phyloP scores from a whole-genome alignment of 2,888 invertebrate species.

The Odontomyia ornata region DNA sequence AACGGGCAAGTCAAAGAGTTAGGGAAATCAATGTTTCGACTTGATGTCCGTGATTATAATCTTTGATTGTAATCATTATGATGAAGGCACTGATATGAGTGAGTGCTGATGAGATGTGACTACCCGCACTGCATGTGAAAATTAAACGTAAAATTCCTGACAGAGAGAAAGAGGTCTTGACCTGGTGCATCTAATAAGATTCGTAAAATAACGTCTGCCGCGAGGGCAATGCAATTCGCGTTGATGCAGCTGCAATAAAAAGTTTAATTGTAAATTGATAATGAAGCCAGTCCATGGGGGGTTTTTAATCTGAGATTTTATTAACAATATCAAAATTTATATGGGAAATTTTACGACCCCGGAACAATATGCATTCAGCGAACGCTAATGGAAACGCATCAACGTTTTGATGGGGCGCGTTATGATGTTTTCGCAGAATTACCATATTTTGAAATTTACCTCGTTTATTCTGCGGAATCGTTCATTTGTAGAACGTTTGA shows the following conservation, averaged over 20 bases:
- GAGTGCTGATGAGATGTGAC: not conserved
- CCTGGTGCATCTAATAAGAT: not conserved
- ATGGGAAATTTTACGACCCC: not conserved
- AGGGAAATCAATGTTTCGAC: constrained; percentile 15
- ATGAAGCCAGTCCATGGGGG: not conserved
- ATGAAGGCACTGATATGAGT: not conserved
- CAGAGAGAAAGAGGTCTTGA: not conserved
- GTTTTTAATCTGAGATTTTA: not conserved
- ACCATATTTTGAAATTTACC: too few species aligned
- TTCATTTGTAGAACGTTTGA: too few species aligned
- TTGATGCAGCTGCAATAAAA: constrained; percentile 2
- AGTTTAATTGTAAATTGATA: not conserved
- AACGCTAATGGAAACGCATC: too few species aligned
- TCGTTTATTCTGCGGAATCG: too few species aligned
- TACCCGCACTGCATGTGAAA: constrained; percentile 20
- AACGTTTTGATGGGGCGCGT: too few species aligned
- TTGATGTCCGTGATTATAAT: constrained; percentile 12
- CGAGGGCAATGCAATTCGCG: not conserved
- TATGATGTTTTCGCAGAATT: too few species aligned
- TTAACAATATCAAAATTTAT: constrained; percentile 13
- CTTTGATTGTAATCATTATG: not conserved
- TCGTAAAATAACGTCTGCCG: not conserved
- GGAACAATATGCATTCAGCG: not conserved
- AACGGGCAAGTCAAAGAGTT: constrained; percentile 20
- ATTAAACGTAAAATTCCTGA: not conserved